Evolutionary conservation across 2,888 invertebrate species (phyloP), one percentile per base, ranked within the genome.

Genomic region (Pterostichus madidus): DNA sequence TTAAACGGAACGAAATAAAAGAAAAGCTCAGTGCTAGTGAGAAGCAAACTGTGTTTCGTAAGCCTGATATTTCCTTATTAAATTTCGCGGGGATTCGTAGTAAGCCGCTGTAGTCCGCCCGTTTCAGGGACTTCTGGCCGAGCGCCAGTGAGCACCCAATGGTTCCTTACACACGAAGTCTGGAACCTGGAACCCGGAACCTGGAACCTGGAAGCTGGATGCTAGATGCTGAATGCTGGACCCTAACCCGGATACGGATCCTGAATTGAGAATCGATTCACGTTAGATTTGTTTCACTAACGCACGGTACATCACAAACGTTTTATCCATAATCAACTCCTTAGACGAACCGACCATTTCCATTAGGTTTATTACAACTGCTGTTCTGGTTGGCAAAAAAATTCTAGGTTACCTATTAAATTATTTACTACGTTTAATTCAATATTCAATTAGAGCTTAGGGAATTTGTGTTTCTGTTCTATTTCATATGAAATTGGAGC

Each of bases 41-140:
- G 24, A 64, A 75, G 35, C 52, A 75, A 75, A 75, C 75, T 32
- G 49, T 31, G 52, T 31, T 52, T 3, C 77, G 61, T 49, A 56
- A 52, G 53, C 32, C 73, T n/a, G 80, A 80, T 73, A 73, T 56
- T 80, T 80, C 80, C 80, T 80, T 80, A 80, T 80, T 80, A 80
- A 71, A 80, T 80, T 80, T 80, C 17, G 32, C 80, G 49, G 53
- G 73, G 56, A 80, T 73, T 56, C 80, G 35, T 71, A 7, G 71
- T 73, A 73, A 80, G 80, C 80, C 56, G 71, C n/a, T 39, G 59
- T 53, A 80, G 35, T 17, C 46, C 46, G 49, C 17, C 56, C 56
- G 53, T 56, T 76, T 76, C 32, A n/a, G 17, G 24, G 79, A 79
- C 44, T 79, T 61, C 80, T 80, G 80, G 35, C 35, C 11, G 13